A percentile compares a stretch with the other conserved stretches of the same genome.
Evolutionary conservation across 2,797 vertebrate genomes (phyloP).

Genomic region (Uromys caudimaculatus): DNA sequence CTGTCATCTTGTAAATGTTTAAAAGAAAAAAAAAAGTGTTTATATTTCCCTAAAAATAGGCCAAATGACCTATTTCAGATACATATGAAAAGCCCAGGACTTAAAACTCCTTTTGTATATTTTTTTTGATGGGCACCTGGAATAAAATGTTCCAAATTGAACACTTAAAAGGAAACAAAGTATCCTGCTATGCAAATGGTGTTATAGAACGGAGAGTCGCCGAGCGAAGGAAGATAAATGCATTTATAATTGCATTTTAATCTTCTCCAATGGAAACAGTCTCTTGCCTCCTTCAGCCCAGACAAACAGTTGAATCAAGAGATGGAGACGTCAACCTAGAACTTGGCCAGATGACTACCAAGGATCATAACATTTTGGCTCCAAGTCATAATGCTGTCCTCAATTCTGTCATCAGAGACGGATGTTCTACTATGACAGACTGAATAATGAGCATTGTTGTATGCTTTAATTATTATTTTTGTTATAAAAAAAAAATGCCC

Average conservation of each 20-base stretch:
- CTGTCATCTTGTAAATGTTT: slow-evolving; percentile 1
- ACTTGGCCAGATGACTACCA: slow-evolving; percentile 34
- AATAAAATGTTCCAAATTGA: slow-evolving; percentile 78
- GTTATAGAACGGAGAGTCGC: slow-evolving; percentile 69
- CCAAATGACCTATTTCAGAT: slow-evolving; percentile 59
- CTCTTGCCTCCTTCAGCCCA: slow-evolving; percentile 66
- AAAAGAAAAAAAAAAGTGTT: neutral
- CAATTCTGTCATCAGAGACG: slow-evolving; percentile 53
- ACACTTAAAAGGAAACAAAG: slow-evolving; percentile 79
- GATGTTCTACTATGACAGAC: slow-evolving; percentile 46
- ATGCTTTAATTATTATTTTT: slow-evolving; percentile 66
- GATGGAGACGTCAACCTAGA: slow-evolving; percentile 53
- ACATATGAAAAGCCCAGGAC: slow-evolving; percentile 58
- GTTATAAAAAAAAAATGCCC: slow-evolving; percentile 56
- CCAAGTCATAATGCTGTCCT: slow-evolving; percentile 38
- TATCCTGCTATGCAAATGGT: slow-evolving; percentile 73
- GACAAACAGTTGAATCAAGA: slow-evolving; percentile 56
- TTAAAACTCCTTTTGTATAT: slow-evolving; percentile 64
- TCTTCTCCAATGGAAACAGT: slow-evolving; percentile 57
- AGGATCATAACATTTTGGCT: slow-evolving; percentile 54
- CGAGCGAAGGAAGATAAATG: slow-evolving; percentile 70
- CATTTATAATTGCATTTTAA: slow-evolving; percentile 72
- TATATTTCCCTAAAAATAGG: slow-evolving; percentile 55
- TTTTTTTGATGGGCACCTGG: slow-evolving; percentile 67
- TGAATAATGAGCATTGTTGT: slow-evolving; percentile 10